Conservation (phyloP, 1,140 invertebrate species). For the Patella vulgata region DNA sequence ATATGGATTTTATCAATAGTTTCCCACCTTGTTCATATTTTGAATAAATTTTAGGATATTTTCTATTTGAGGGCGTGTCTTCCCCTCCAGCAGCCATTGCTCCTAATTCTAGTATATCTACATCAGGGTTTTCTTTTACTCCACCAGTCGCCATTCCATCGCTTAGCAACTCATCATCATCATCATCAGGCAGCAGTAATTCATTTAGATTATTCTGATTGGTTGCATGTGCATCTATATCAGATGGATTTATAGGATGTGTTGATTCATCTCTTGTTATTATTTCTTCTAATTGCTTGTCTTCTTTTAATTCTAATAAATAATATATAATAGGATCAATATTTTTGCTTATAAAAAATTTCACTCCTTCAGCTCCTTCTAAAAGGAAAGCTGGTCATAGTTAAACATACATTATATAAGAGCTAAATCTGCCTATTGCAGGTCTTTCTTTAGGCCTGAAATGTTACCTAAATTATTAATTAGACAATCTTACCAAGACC, state of each 20-base stretch:
- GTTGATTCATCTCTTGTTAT: conserved; percentile 3
- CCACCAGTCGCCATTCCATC: background rate
- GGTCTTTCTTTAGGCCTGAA: too few relatives aligned
- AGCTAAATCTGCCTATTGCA: too few relatives aligned
- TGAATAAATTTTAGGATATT: too few relatives aligned
- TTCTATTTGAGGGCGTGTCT: conserved; percentile 2
- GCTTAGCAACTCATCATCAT: conserved; percentile 18
- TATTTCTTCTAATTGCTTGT: conserved; percentile 18
- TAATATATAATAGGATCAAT: too few relatives aligned
- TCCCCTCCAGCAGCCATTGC: conserved; percentile 11
- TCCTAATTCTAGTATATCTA: conserved; percentile 18
- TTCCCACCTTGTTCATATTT: too few relatives aligned
- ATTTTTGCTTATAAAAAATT: too few relatives aligned
- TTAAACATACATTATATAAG: too few relatives aligned
- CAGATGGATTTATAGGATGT: background rate
- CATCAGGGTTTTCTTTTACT: background rate
- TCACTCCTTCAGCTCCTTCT: too few relatives aligned
- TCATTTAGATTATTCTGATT: conserved; percentile 19
- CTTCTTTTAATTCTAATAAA: background rate
- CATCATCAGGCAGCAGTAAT: conserved; percentile 16
- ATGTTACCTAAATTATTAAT: too few relatives aligned
- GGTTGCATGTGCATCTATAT: conserved; percentile 7
- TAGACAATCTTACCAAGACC: too few relatives aligned
- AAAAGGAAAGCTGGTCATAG: too few relatives aligned
- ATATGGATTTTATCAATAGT: too few relatives aligned